Evolutionary conservation across 2,797 vertebrate genomes (phyloP).

Genomic region (Molossus molossus): DNA sequence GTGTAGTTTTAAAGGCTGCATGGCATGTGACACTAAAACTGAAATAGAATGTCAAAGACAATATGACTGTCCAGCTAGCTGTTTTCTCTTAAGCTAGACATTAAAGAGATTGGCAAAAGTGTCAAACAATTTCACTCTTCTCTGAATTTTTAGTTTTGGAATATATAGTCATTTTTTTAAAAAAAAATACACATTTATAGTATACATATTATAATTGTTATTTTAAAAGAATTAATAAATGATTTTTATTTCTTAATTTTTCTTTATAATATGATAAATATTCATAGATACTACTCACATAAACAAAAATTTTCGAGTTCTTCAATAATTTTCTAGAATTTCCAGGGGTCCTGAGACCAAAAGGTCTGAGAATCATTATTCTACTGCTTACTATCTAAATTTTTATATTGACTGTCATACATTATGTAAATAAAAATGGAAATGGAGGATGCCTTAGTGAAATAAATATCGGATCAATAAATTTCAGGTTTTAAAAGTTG

Average conservation of each 20-base stretch:
- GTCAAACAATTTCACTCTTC: slow-evolving; percentile 16
- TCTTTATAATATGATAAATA: background rate
- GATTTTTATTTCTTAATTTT: slow-evolving; percentile 12
- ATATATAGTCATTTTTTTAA: background rate
- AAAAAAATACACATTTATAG: background rate
- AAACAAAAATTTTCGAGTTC: slow-evolving; percentile 25
- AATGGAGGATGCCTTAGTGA: background rate
- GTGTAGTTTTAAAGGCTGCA: slow-evolving; percentile 22
- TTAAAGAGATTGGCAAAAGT: slow-evolving; percentile 10
- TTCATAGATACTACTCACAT: background rate
- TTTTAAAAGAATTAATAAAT: background rate
- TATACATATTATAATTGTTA: background rate
- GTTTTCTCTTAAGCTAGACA: slow-evolving; percentile 30
- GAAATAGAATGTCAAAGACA: slow-evolving; percentile 28
- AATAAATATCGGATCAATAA: slow-evolving; percentile 37
- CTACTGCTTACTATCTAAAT: background rate
- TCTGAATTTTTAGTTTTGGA: slow-evolving; percentile 4
- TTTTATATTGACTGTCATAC: background rate
- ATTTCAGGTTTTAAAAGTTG: slow-evolving; percentile 36
- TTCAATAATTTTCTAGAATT: slow-evolving; percentile 20
- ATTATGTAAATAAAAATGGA: slow-evolving; percentile 20
- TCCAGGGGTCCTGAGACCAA: background rate
- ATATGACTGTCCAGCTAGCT: background rate
- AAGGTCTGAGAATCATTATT: slow-evolving; percentile 46
- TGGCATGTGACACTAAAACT: background rate